Base-by-base conservation (phyloP, 2,888 invertebrate species). In the Uloborus plumipes region DNA sequence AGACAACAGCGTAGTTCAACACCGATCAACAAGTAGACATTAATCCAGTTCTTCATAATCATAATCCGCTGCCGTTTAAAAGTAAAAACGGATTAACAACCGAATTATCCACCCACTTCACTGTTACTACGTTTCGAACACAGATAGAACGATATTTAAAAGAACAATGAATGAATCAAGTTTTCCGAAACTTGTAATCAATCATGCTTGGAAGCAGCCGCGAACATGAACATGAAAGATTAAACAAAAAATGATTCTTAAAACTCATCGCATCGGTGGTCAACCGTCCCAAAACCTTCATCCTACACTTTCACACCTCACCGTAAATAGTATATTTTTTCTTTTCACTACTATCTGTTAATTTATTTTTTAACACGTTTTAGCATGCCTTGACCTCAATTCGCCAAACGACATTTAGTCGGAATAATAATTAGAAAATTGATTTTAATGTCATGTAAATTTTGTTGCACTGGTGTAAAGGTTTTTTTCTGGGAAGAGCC, bases 261-360 rank as follows among this genome's bases (percentile, higher is more conserved):
- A 66, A 66, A 55, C n/a, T 53, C 14, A 58, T 53, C 69, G 69
- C 69, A 69, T 69, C 26, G 16, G 69, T 47, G 47, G 58, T 47
- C 69, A 69, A 69, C 69, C 58, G 58, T 39, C 47, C 20, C 9
- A 22, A 69, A 47, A 69, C 69, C 69, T 69, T 69, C 69, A 47
- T 16, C 22, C 22, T 59, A 51, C 58, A 59, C 72, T 39, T 78
- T 72, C 78, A 78, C 78, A 78, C 72, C 66, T 39, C 65, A 61
- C 0, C 72, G 50, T 51, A 51, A 51, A 51, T 66, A 9, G 16
- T 14, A 11, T 26, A 65, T 65, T 47, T 55, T 55, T 55, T n/a
- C 20, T 55, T 55, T 55, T n/a, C 20, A 18, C 55, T n/a, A 55
- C 15, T 55, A 18, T 16, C 55, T 55, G 55, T 55, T 55, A 20